These are phyloP conservation scores for Crenichthys baileyi DNA, from an alignment of 2,797 vertebrate genomes.

Conservation along the genomic window DNA sequence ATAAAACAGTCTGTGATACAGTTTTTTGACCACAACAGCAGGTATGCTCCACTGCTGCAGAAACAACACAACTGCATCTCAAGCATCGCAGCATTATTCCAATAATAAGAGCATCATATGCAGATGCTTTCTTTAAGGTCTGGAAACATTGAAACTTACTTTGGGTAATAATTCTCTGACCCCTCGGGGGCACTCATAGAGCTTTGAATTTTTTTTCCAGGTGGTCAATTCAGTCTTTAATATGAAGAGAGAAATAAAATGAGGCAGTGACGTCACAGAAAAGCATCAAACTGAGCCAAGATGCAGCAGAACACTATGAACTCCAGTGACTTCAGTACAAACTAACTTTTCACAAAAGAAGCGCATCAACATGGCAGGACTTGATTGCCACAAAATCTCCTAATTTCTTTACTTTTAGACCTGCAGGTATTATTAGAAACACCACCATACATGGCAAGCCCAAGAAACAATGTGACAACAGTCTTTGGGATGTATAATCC, in stretches of 20 bases:
- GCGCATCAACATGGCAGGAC: neutral
- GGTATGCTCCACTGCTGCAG: neutral
- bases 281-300: neutral
- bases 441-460: neutral
- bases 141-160: neutral
- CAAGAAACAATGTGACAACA: neutral
- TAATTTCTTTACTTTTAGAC: neutral
- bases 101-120: neutral
- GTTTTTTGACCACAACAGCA: neutral
- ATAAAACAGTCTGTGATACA: neutral
- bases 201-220: neutral
- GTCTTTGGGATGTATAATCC: neutral
- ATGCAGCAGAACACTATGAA: neutral
- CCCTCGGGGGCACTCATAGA: neutral
- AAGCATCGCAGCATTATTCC: neutral
- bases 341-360: neutral
- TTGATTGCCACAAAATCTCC: neutral
- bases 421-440: neutral
- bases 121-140: neutral
- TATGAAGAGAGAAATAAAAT: neutral
- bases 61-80: neutral
- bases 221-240: neutral
- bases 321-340: neutral
- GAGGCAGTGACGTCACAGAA: neutral
- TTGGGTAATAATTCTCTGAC: neutral